phyloP scores from a whole-genome alignment of 1,140 invertebrate species.

The Atta texana region DNA sequence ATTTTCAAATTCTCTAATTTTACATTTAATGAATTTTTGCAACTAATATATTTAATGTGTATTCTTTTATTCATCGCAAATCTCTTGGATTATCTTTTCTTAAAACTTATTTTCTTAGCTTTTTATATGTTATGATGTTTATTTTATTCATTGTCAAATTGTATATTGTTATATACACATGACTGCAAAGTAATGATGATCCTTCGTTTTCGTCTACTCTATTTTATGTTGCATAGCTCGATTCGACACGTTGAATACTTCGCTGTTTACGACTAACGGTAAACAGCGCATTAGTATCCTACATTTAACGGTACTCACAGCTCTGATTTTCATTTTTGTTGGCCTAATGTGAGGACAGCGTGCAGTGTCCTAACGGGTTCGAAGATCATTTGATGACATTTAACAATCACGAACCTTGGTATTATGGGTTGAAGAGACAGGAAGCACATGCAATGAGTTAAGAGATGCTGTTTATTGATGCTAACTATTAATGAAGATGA shows the following conservation, averaged over 20 bases:
- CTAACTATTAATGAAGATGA: slow-evolving; percentile 36
- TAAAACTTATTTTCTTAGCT: not conserved
- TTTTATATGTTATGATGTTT: not conserved
- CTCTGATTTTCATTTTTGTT: slow-evolving; percentile 48
- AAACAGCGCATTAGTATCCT: not conserved
- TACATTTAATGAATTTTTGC: not conserved
- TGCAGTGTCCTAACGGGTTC: slow-evolving; percentile 24
- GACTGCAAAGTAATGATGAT: not conserved
- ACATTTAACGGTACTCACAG: slow-evolving; percentile 37
- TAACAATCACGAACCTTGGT: slow-evolving; percentile 1
- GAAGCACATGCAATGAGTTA: slow-evolving; percentile 13
- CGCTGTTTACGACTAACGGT: slow-evolving; percentile 43
- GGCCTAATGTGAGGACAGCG: slow-evolving; percentile 6
- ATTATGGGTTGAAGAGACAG: slow-evolving; percentile 1
- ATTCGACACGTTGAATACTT: not conserved
- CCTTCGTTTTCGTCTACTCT: not conserved
- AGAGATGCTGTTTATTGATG: slow-evolving; percentile 18
- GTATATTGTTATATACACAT: not conserved
- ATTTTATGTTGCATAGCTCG: not conserved
- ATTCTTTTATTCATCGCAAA: not conserved
- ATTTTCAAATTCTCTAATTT: not conserved
- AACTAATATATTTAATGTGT: not conserved
- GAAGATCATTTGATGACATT: slow-evolving; percentile 26
- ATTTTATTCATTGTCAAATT: not conserved
- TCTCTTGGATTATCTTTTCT: not conserved